Percentiles rank a stretch among this genome's conserved stretches.
These are phyloP conservation scores for Epinephelus fuscoguttatus DNA, from an alignment of 2,113 vertebrate species.

Conservation along the genomic window DNA sequence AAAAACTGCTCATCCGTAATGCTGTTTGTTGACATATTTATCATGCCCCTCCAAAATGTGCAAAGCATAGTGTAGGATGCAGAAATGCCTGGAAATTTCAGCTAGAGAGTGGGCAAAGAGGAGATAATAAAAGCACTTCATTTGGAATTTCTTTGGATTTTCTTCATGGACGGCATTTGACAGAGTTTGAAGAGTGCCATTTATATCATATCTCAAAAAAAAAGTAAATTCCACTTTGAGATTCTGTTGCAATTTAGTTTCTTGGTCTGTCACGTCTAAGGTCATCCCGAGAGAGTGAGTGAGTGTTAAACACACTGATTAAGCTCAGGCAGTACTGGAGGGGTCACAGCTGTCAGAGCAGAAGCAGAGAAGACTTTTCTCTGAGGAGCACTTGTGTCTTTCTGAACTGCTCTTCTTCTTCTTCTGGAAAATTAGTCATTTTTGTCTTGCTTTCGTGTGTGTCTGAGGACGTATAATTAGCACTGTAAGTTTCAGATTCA, in stretches of 20 bases:
- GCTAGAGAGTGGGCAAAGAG: not conserved
- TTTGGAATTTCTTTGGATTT: conserved; percentile 8
- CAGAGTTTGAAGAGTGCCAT: conserved; percentile 20
- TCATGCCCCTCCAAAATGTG: not conserved
- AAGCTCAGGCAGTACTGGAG: conserved; percentile 45
- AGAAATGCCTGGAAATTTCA: not conserved
- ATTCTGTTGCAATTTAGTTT: conserved; percentile 10
- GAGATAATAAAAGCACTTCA: not conserved
- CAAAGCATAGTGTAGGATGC: not conserved
- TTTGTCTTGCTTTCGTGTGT: not conserved
- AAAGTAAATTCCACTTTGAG: conserved; percentile 21
- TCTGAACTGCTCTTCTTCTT: conserved; percentile 33
- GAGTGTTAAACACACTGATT: conserved; percentile 59
- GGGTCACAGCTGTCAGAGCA: conserved; percentile 58
- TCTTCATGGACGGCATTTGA: not conserved
- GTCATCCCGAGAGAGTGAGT: conserved; percentile 47
- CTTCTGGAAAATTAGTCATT: not conserved
- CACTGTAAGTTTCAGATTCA: not conserved
- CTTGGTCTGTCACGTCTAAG: conserved; percentile 39
- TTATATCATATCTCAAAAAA: conserved; percentile 4
- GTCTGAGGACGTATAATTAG: too few relatives aligned
- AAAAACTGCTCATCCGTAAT: conserved; percentile 7
- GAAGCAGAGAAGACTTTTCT: conserved; percentile 33
- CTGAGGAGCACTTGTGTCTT: conserved; percentile 18
- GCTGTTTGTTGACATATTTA: conserved; percentile 3